Conservation (phyloP, 2,797 vertebrate genomes). For the Halcyon chelicuti region DNA sequence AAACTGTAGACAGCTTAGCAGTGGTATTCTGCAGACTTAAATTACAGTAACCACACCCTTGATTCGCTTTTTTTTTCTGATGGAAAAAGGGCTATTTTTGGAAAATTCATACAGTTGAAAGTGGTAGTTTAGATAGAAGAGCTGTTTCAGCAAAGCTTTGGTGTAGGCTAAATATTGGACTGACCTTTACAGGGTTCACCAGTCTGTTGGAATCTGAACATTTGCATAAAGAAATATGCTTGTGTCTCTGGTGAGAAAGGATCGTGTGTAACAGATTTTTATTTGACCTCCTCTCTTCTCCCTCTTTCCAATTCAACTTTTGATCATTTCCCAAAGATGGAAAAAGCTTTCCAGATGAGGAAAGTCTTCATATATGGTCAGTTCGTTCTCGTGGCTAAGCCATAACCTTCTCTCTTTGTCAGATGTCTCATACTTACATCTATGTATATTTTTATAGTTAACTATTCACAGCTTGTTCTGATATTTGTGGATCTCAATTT, state of each 20-base stretch:
- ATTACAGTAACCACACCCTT: conserved; percentile 32
- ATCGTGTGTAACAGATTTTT: neutral
- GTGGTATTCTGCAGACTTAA: neutral
- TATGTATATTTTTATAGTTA: neutral
- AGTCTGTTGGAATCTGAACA: conserved; percentile 10
- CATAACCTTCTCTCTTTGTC: neutral
- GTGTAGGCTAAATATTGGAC: conserved; percentile 15
- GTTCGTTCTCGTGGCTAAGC: neutral
- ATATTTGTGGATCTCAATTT: neutral
- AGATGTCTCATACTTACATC: neutral
- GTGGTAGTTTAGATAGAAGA: conserved; percentile 35
- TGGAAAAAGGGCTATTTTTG: conserved; percentile 2
- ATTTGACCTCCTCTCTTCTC: neutral
- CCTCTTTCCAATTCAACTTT: neutral
- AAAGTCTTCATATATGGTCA: neutral
- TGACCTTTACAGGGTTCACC: conserved; percentile 43
- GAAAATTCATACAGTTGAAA: neutral
- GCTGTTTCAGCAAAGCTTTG: conserved; percentile 51
- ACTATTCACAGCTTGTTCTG: neutral
- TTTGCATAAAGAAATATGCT: neutral
- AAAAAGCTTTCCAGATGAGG: neutral
- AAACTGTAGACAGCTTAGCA: neutral
- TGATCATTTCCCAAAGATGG: neutral
- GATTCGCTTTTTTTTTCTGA: neutral
- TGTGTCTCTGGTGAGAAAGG: neutral